Evolutionary conservation across 1,140 invertebrate species (phyloP).

Genomic region (Zophobas morio): DNA sequence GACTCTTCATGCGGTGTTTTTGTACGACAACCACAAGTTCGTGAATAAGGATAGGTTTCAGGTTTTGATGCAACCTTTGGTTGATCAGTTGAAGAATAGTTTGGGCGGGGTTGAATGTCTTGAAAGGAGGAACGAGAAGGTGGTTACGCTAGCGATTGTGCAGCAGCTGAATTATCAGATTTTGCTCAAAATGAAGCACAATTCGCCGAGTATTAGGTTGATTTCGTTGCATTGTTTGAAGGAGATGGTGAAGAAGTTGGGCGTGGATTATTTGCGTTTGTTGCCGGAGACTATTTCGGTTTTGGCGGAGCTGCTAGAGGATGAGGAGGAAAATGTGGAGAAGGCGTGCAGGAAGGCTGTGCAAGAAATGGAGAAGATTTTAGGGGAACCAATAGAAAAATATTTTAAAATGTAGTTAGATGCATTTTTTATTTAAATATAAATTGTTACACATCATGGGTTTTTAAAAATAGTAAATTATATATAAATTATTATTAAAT

Average conservation of each 20-base stretch:
- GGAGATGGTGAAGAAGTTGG: constrained; percentile 82
- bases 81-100: constrained; percentile 91
- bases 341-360: constrained; percentile 80
- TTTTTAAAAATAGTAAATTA: too few relatives aligned
- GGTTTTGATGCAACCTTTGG: constrained; percentile 85
- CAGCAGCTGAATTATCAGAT: constrained; percentile 91
- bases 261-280: constrained; percentile 85
- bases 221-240: constrained; percentile 76
- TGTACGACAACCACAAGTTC: constrained; percentile 87
- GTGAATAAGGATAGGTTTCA: constrained; percentile 89
- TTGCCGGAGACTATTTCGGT: constrained; percentile 89
- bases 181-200: constrained; percentile 87
- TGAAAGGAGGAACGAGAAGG: constrained; percentile 73
- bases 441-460: too few relatives aligned
- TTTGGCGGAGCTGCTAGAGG: constrained; percentile 86
- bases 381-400: constrained; percentile 89
- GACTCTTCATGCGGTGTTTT: constrained; percentile 82
- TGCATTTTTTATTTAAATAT: too few relatives aligned
- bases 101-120: constrained; percentile 75
- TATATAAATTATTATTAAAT: too few relatives aligned
- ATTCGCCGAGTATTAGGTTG: constrained; percentile 75
- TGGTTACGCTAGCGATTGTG: constrained; percentile 84
- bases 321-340: constrained; percentile 86
- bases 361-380: constrained; percentile 83
- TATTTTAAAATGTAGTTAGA: constrained; percentile 75